Conservation (phyloP, 2,888 invertebrate species). For the Euplagia quadripunctaria region DNA sequence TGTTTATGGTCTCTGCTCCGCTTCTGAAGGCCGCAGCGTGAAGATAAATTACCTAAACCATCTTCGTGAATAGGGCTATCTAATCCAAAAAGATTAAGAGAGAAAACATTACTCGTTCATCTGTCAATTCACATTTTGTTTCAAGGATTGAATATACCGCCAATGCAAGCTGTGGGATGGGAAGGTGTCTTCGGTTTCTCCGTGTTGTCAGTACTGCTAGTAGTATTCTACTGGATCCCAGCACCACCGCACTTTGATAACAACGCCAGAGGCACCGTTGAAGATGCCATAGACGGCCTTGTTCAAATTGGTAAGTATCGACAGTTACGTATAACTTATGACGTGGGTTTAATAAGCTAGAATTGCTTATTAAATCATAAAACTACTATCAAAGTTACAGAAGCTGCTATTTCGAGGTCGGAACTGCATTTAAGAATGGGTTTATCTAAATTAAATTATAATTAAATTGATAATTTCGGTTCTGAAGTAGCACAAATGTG, state of each 20-base stretch:
- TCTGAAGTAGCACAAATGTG: too few relatives aligned
- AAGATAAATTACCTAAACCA: too few relatives aligned
- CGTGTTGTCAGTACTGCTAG: conserved; percentile 69
- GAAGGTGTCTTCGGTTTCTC: conserved; percentile 90
- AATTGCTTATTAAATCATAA: background rate
- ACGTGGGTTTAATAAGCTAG: background rate
- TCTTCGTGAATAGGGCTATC: too few relatives aligned
- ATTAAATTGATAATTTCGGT: too few relatives aligned
- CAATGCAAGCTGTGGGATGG: conserved; percentile 97
- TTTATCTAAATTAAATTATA: too few relatives aligned
- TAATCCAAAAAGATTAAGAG: too few relatives aligned
- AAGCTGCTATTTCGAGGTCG: background rate
- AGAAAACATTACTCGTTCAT: background rate
- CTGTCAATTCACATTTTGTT: background rate
- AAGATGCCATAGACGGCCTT: conserved; percentile 95
- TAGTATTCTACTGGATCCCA: conserved; percentile 92
- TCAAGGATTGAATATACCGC: conserved; percentile 92
- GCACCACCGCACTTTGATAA: conserved; percentile 92
- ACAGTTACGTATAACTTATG: background rate
- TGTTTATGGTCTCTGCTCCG: too few relatives aligned
- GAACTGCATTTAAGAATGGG: too few relatives aligned
- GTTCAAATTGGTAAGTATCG: conserved; percentile 90
- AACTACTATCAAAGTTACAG: too few relatives aligned
- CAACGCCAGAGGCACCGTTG: conserved; percentile 92
- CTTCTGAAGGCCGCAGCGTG: too few relatives aligned